These are phyloP conservation scores for Eubasilissa regina DNA, from an alignment of 1,140 invertebrate species.

Conservation along the genomic window DNA sequence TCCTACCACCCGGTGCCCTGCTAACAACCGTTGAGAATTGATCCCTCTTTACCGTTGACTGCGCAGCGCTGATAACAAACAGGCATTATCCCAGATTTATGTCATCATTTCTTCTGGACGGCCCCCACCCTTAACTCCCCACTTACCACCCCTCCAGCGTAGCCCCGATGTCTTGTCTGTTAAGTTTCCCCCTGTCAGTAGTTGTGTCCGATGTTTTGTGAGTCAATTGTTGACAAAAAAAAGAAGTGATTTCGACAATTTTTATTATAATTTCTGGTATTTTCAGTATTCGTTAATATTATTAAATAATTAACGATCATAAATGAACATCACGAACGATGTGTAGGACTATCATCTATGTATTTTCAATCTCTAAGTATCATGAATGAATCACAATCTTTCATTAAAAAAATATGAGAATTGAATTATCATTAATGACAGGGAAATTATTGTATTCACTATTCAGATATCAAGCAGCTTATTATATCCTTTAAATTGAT, in stretches of 20 bases:
- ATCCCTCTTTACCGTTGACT: conserved; percentile 64
- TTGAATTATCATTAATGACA: no score
- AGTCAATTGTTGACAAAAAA: background rate
- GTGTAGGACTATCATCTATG: no score
- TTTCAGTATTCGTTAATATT: background rate
- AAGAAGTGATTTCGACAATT: background rate
- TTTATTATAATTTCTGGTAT: no score
- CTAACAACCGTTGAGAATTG: conserved; percentile 60
- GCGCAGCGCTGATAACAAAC: conserved; percentile 72
- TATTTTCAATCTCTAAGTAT: no score
- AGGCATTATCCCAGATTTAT: conserved; percentile 73
- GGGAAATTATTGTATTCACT: no score
- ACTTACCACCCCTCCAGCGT: background rate
- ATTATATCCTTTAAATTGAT: no score
- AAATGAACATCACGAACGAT: no score
- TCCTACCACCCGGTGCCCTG: background rate
- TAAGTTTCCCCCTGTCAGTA: background rate
- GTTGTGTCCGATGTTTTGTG: background rate
- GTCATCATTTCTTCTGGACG: conserved; percentile 67
- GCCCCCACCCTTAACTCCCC: conserved; percentile 16
- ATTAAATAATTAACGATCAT: background rate
- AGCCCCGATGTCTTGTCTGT: background rate
- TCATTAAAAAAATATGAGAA: no score
- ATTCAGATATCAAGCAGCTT: no score
- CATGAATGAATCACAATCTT: no score